Percentiles rank a stretch among this genome's conserved stretches.
These are phyloP conservation scores for Enteromius anoplus DNA, from an alignment of 2,797 vertebrate species.

Conservation along the genomic window DNA sequence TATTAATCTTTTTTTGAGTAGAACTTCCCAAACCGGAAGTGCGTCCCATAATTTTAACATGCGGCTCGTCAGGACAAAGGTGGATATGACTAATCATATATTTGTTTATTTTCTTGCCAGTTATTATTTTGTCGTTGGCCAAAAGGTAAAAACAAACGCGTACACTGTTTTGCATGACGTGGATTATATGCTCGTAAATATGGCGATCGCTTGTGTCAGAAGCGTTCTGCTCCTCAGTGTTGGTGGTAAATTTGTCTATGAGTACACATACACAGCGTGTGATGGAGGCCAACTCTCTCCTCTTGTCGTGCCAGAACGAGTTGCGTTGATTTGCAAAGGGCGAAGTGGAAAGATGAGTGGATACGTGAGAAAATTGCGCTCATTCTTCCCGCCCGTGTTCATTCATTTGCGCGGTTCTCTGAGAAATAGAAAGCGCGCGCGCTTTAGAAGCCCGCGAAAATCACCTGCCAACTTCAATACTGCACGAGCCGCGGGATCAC, in stretches of 20 bases:
- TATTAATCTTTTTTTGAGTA: not conserved
- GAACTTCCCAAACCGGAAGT: not conserved
- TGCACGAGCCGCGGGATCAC: conserved; percentile 56
- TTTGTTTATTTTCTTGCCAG: not conserved
- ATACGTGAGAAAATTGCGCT: conserved; percentile 73
- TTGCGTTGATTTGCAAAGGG: conserved; percentile 40
- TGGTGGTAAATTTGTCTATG: not conserved
- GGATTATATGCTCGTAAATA: not conserved
- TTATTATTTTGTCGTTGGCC: not conserved
- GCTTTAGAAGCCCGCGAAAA: conserved; percentile 76
- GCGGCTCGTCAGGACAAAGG: too few relatives aligned
- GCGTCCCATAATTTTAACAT: too few relatives aligned
- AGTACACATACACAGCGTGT: not conserved
- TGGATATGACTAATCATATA: not conserved
- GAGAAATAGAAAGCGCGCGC: conserved; percentile 71
- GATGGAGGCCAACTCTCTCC: conserved; percentile 22
- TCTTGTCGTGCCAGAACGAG: conserved; percentile 20
- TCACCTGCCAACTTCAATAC: conserved; percentile 81
- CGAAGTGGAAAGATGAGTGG: conserved; percentile 56
- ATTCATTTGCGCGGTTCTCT: conserved; percentile 73
- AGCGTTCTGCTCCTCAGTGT: not conserved
- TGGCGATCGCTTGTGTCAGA: not conserved
- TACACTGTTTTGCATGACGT: not conserved
- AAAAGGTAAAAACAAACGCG: not conserved
- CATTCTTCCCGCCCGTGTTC: conserved; percentile 72